Percentiles rank a stretch among this genome's conserved stretches.
phyloP scores from a whole-genome alignment of 53 echinoderm and acorn worm species.

The Patiria pectinifera region DNA sequence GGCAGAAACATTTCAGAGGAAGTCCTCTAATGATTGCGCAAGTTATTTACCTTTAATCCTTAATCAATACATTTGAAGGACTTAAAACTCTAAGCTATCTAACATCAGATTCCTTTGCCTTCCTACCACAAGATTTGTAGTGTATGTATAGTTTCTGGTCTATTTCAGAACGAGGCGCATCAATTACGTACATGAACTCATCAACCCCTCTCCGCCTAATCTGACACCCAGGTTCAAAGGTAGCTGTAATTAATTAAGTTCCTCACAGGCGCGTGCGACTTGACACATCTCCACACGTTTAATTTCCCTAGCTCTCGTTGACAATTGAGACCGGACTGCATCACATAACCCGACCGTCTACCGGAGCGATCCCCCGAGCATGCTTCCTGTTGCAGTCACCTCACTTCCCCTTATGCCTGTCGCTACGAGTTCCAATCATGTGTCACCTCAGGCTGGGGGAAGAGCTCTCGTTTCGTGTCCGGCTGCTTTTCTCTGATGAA shows the following conservation, averaged over 20 bases:
- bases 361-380: constrained; percentile 28
- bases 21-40: too few relatives aligned
- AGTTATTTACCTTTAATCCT: too few relatives aligned
- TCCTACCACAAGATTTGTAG: too few relatives aligned
- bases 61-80: too few relatives aligned
- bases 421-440: constrained; percentile 18
- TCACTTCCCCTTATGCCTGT: not conserved
- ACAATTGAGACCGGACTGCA: not conserved
- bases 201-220: not conserved
- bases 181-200: not conserved
- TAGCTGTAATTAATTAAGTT: not conserved
- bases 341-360: constrained; percentile 2
- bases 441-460: constrained; percentile 16
- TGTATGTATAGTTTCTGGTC: too few relatives aligned
- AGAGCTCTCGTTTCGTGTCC: constrained; percentile 20
- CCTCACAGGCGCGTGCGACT: not conserved
- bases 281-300: not conserved
- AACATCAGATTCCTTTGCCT: too few relatives aligned
- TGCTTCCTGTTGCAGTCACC: constrained; percentile 6
- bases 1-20: too few relatives aligned
- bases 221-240: not conserved
- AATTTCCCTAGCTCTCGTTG: not conserved
- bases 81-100: too few relatives aligned
- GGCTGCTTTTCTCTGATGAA: not conserved
- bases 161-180: not conserved